phyloP scores from a whole-genome alignment of 2,797 vertebrate genomes.

The Enoplosus armatus region DNA sequence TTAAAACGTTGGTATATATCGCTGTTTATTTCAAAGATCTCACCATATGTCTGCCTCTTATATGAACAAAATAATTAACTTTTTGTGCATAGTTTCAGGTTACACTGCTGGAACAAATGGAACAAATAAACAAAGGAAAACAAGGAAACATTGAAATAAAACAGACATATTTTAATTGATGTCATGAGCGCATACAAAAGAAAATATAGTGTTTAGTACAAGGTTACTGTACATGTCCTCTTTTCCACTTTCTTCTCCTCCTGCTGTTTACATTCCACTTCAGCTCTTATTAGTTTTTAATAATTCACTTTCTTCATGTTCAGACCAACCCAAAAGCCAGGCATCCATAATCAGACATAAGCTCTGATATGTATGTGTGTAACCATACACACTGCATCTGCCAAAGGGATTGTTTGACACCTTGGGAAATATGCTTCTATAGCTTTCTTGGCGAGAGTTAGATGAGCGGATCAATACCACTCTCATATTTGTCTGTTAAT shows the following conservation, averaged over 20 bases:
- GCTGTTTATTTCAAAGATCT: neutral
- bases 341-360: neutral
- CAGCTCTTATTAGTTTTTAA: neutral
- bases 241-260: neutral
- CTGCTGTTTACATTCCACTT: slow-evolving; percentile 4
- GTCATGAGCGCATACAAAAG: slow-evolving; percentile 19
- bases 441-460: neutral
- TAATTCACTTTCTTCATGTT: neutral
- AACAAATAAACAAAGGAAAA: slow-evolving; percentile 20
- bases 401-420: neutral
- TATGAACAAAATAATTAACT: slow-evolving; percentile 32
- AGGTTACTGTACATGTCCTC: slow-evolving; percentile 15
- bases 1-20: no score
- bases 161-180: slow-evolving; percentile 30
- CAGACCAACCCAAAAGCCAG: neutral
- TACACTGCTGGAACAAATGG: slow-evolving; percentile 6
- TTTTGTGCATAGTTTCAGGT: slow-evolving; percentile 19
- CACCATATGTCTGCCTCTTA: neutral
- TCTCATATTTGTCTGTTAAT: neutral
- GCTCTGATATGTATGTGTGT: neutral
- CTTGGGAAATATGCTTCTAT: neutral
- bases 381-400: neutral
- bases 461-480: neutral
- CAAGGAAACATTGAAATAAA: slow-evolving; percentile 1
- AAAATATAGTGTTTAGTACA: slow-evolving; percentile 8